Base-by-base conservation (phyloP, 2,113 vertebrate species). In the Speoplatyrhinus poulsoni region DNA sequence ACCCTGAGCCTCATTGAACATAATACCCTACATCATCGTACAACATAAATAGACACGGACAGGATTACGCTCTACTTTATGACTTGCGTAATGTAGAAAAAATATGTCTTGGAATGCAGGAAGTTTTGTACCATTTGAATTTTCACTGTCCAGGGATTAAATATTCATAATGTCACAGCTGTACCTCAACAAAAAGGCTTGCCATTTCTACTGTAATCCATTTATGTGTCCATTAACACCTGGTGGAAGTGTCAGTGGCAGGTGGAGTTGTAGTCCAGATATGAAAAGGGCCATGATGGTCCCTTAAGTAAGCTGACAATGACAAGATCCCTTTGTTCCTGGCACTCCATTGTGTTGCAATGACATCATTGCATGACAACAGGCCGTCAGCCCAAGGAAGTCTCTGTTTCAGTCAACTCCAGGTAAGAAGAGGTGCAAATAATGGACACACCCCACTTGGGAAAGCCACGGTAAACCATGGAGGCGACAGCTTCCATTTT, bases 1-100 rank as follows among this genome's bases (percentile, higher is more conserved):
- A 86, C 90, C 92, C 92, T 93, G 91, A 91, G 90, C 75, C 77
- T 88, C 87, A 74, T 88, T 86, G 64, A 80, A 84, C 79, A 82
- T 80, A 78, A 89, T 82, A 84, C 73, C 78, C 69, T 74, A 85
- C 72, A 65, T 76, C 12, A n/a, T 57, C 26, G 26, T 26, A 26
- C 26, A 70, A 81, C 72, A 71, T 69, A 76, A 73, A 79, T 65
- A 49, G 80, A 82, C 71, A 50, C 48, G 69, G 80, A 82, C 80
- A 55, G 72, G 83, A 46, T 76, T 73, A 54, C 46, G 26, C 54
- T 33, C 70, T 46, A 79, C 74, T 54, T 26, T 69, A 80, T 80
- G 87, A 70, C 78, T 77, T n/a, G 67, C 53, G 17, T 46, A 75
- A 67, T 81, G 83, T 79, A 83, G 72, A 81, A 57, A 58, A 61